These are phyloP conservation scores for Nesoenas mayeri DNA, from an alignment of 2,113 vertebrate genomes.

Conservation along the genomic window DNA sequence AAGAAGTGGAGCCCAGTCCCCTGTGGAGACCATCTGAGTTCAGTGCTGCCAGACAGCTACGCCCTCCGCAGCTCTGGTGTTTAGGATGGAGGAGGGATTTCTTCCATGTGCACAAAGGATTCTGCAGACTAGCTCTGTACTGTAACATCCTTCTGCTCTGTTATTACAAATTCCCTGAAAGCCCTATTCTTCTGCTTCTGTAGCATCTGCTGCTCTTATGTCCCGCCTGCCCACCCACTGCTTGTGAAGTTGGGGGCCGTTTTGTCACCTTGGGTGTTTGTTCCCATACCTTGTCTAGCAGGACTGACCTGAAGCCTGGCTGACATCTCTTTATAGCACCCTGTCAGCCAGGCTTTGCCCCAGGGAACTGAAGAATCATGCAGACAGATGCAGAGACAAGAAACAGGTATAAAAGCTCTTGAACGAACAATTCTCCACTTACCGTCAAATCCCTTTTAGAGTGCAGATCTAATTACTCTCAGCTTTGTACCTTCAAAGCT, in stretches of 20 bases:
- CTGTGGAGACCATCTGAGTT: background rate
- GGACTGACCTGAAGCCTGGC: background rate
- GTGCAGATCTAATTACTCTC: background rate
- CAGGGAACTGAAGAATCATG: background rate
- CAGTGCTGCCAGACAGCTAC: background rate
- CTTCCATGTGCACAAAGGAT: background rate
- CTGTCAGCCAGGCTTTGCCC: background rate
- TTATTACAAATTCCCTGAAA: background rate
- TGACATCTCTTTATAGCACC: background rate
- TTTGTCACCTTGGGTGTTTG: background rate
- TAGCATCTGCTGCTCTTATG: background rate
- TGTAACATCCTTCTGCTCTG: background rate
- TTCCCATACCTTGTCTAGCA: background rate
- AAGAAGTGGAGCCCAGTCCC: background rate
- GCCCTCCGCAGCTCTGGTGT: background rate
- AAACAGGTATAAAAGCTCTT: background rate
- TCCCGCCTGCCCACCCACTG: background rate
- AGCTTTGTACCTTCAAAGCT: background rate
- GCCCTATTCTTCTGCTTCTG: background rate
- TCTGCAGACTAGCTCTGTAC: background rate
- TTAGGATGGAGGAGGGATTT: background rate
- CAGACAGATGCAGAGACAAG: background rate
- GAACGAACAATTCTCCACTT: background rate
- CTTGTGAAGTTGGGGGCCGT: background rate
- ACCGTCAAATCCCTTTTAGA: background rate